phyloP scores from a whole-genome alignment of 2,797 vertebrate species.

The Halcyon leucocephala region DNA sequence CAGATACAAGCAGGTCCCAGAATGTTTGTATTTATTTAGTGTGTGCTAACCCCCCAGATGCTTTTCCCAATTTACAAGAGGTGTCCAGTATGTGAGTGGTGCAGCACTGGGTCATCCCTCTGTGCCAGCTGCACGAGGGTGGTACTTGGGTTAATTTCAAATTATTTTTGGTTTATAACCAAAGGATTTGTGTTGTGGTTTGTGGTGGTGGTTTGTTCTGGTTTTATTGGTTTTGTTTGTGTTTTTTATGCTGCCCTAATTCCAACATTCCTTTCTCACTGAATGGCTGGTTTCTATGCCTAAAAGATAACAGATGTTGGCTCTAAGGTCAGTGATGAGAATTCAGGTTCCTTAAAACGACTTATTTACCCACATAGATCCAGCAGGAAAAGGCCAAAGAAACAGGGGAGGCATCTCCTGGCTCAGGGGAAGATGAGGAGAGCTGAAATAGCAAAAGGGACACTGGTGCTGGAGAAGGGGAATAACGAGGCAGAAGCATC shows the following conservation, averaged over 20 bases:
- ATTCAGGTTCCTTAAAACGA: not conserved
- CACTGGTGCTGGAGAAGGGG: not conserved
- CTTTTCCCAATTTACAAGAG: not conserved
- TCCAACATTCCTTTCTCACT: not conserved
- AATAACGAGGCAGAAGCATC: constrained; percentile 29
- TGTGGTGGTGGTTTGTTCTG: not conserved
- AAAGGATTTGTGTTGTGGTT: not conserved
- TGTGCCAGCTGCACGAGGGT: not conserved
- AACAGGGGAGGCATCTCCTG: constrained; percentile 68
- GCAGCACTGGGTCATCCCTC: not conserved
- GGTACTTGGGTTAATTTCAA: not conserved
- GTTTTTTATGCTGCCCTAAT: not conserved
- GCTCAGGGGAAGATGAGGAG: constrained; percentile 69
- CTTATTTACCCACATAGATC: constrained; percentile 59
- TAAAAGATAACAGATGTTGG: not conserved
- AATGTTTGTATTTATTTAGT: not conserved
- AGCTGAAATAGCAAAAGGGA: constrained; percentile 2
- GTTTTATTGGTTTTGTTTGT: not conserved
- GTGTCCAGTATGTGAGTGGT: not conserved
- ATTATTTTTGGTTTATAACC: not conserved
- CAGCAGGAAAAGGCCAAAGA: constrained; percentile 62
- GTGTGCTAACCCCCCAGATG: not conserved
- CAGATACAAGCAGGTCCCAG: not conserved
- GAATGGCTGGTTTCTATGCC: not conserved
- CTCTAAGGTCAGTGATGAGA: not conserved